Evolutionary conservation across 2,888 invertebrate species (phyloP).

Genomic region (Ctenicera cuprea): DNA sequence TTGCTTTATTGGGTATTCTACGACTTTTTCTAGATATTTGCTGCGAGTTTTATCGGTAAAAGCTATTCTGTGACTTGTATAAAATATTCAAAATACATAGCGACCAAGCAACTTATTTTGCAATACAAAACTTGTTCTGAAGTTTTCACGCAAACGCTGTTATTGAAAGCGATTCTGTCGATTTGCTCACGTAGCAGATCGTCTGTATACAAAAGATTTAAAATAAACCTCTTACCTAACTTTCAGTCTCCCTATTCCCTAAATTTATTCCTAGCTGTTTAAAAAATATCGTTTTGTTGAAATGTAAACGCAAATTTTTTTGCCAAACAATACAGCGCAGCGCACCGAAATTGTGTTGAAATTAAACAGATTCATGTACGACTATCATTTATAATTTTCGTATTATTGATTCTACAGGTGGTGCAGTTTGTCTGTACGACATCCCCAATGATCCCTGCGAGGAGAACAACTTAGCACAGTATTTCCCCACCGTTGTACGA

Average conservation of each 20-base stretch:
- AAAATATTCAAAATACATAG: not conserved
- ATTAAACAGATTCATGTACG: constrained; percentile 10
- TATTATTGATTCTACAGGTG: constrained; percentile 71
- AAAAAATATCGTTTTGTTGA: too few species aligned
- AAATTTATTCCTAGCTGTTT: not conserved
- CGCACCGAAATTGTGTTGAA: too few species aligned
- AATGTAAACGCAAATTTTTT: too few species aligned
- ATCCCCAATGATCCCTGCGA: constrained; percentile 88
- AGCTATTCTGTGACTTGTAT: too few species aligned
- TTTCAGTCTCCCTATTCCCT: not conserved
- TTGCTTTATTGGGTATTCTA: too few species aligned
- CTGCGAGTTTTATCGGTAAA: too few species aligned
- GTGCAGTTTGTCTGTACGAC: constrained; percentile 83
- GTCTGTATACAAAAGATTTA: constrained; percentile 19
- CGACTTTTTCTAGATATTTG: too few species aligned
- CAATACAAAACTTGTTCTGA: not conserved
- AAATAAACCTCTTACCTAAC: constrained; percentile 21
- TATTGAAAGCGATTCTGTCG: constrained; percentile 23
- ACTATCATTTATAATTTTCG: constrained; percentile 27
- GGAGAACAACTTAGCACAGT: constrained; percentile 79
- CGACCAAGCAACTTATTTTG: not conserved
- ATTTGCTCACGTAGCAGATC: constrained; percentile 5
- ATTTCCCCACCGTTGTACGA: constrained; percentile 75
- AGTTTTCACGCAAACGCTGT: not conserved
- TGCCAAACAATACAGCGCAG: too few species aligned